Evolutionary conservation across 2,113 vertebrate genomes (phyloP).

Genomic region (Podarcis muralis): DNA sequence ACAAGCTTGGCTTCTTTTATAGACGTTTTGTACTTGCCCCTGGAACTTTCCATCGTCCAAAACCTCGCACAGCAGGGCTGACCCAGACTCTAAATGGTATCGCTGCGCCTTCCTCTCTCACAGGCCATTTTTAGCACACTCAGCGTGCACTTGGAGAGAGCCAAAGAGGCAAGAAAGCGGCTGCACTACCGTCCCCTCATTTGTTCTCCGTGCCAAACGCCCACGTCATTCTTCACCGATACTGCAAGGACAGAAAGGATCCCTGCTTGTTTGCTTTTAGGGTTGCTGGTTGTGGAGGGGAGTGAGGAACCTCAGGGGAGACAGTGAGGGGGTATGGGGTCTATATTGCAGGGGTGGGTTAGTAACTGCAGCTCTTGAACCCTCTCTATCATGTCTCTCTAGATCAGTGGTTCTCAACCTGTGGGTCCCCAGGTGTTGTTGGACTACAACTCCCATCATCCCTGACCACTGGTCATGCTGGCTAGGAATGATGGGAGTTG

Average conservation of each 20-base stretch:
- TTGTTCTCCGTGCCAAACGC: constrained; percentile 14
- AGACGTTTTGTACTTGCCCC: background rate
- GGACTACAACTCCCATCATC: too few species aligned
- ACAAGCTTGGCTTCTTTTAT: background rate
- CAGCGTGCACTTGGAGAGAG: background rate
- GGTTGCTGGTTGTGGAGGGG: background rate
- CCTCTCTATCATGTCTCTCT: too few species aligned
- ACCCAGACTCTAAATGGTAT: background rate
- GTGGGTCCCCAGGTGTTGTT: too few species aligned
- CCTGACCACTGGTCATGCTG: too few species aligned
- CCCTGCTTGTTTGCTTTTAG: background rate
- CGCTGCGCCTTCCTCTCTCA: background rate
- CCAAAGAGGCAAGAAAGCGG: background rate
- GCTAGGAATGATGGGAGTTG: too few species aligned
- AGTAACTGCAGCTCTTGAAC: too few species aligned
- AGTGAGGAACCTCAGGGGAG: too few species aligned
- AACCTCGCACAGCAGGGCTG: background rate
- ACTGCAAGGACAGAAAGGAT: constrained; percentile 3
- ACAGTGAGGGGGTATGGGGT: too few species aligned
- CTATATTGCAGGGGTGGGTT: too few species aligned
- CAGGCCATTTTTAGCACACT: background rate
- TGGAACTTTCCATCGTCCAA: background rate
- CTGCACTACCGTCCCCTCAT: background rate
- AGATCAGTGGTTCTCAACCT: too few species aligned
- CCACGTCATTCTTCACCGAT: background rate